Evolutionary conservation across 2,888 invertebrate species (phyloP).

Genomic region (Ferdinandea cuprea): DNA sequence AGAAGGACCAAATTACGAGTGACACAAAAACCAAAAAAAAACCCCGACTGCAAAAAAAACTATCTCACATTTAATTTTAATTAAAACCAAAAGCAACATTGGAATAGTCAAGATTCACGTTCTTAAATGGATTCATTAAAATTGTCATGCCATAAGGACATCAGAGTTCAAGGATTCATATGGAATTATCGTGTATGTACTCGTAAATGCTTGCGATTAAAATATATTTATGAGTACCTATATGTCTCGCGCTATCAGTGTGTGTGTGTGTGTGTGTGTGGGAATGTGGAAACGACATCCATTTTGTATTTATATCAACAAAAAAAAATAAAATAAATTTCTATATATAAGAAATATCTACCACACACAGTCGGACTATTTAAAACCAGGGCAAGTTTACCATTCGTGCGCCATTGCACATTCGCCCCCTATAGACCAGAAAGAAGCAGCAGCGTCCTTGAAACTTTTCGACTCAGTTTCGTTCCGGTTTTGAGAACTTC

Average conservation of each 20-base stretch:
- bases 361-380: conserved; percentile 41
- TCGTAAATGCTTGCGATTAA: conserved; percentile 51
- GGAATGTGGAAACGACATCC: conserved; percentile 8
- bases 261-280: neutral
- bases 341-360: neutral
- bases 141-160: conserved; percentile 68
- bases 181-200: conserved; percentile 41
- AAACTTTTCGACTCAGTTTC: conserved; percentile 61
- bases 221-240: conserved; percentile 21
- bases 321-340: conserved; percentile 5
- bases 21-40: conserved; percentile 6
- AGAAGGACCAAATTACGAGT: conserved; percentile 30
- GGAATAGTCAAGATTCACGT: conserved; percentile 63
- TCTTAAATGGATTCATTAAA: conserved; percentile 74
- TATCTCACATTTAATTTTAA: conserved; percentile 70
- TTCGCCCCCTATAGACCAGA: conserved; percentile 40
- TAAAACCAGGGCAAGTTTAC: conserved; percentile 59
- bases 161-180: conserved; percentile 68
- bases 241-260: neutral
- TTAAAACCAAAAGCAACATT: conserved; percentile 65
- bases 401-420: conserved; percentile 56
- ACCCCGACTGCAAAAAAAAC: conserved; percentile 21
- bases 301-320: conserved; percentile 33
- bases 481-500: conserved; percentile 65
- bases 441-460: conserved; percentile 58